A percentile compares a stretch with the other conserved stretches of the same genome.
Evolutionary conservation across 2,797 vertebrate genomes (phyloP).

Genomic region (Crenichthys baileyi): DNA sequence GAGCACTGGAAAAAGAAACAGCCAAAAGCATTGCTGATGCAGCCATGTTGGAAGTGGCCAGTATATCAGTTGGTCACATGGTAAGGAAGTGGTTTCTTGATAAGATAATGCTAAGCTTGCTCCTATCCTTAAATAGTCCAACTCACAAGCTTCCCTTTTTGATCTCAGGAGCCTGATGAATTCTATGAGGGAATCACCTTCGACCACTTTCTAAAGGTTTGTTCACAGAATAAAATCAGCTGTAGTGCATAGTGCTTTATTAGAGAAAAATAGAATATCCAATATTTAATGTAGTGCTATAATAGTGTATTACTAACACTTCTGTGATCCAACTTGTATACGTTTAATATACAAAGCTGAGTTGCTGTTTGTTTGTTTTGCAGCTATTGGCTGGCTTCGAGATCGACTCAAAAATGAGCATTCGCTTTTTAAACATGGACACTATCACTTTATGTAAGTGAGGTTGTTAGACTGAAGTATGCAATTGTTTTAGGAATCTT

Average conservation of each 20-base stretch:
- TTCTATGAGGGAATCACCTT: conserved; percentile 97
- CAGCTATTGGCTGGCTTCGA: conserved; percentile 93
- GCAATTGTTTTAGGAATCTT: not conserved
- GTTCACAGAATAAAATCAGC: conserved; percentile 36
- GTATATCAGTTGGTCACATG: conserved; percentile 91
- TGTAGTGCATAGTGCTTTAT: not conserved
- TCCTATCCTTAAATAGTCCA: not conserved
- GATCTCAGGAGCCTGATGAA: conserved; percentile 88
- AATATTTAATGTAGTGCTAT: not conserved
- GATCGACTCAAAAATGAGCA: conserved; percentile 94
- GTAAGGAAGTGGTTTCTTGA: conserved; percentile 64
- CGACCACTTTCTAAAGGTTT: conserved; percentile 94
- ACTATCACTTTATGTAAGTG: conserved; percentile 88
- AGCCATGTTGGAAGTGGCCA: conserved; percentile 97
- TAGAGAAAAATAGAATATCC: not conserved
- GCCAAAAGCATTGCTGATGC: conserved; percentile 92
- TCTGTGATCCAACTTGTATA: not conserved
- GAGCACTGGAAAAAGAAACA: conserved; percentile 86
- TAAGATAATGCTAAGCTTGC: not conserved
- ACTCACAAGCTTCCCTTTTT: conserved; percentile 14
- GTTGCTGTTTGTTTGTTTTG: conserved; percentile 16
- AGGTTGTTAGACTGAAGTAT: conserved; percentile 41
- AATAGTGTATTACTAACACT: not conserved
- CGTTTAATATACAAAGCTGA: not conserved
- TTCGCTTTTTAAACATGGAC: conserved; percentile 92